phyloP scores from a whole-genome alignment of 2,113 vertebrate genomes.

The Scartelaos histophorus region DNA sequence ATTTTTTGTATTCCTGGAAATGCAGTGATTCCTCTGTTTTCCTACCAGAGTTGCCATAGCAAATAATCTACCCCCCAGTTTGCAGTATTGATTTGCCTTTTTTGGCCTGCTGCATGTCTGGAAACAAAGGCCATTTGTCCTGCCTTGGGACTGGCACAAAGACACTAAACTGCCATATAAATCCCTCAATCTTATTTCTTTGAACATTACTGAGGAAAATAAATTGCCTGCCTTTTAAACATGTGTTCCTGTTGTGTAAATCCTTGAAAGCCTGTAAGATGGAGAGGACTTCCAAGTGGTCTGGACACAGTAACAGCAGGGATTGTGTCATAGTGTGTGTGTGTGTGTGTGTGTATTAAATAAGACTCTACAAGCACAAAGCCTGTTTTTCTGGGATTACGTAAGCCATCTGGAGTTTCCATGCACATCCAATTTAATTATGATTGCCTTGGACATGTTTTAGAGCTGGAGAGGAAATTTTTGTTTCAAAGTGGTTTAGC shows the following conservation, averaged over 20 bases:
- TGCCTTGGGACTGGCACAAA: background rate
- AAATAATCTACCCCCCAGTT: background rate
- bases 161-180: background rate
- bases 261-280: constrained; percentile 51
- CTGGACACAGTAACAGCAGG: constrained; percentile 23
- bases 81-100: background rate
- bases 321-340: constrained; percentile 25
- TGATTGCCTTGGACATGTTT: constrained; percentile 49
- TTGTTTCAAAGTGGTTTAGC: constrained; percentile 33
- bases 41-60: background rate
- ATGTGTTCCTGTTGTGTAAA: constrained; percentile 46
- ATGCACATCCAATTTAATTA: constrained; percentile 49
- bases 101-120: background rate
- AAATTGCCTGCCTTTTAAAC: constrained; percentile 29
- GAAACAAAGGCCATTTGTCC: background rate
- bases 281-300: constrained; percentile 43
- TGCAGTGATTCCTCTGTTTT: background rate
- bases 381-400: constrained; percentile 50
- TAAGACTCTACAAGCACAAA: constrained; percentile 51
- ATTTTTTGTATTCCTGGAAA: background rate
- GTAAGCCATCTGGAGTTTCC: constrained; percentile 69
- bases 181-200: background rate
- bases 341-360: constrained; percentile 24
- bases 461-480: constrained; percentile 39
- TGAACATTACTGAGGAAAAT: constrained; percentile 12